phyloP scores from a whole-genome alignment of 2,113 vertebrate species.

The Theristicus caerulescens region DNA sequence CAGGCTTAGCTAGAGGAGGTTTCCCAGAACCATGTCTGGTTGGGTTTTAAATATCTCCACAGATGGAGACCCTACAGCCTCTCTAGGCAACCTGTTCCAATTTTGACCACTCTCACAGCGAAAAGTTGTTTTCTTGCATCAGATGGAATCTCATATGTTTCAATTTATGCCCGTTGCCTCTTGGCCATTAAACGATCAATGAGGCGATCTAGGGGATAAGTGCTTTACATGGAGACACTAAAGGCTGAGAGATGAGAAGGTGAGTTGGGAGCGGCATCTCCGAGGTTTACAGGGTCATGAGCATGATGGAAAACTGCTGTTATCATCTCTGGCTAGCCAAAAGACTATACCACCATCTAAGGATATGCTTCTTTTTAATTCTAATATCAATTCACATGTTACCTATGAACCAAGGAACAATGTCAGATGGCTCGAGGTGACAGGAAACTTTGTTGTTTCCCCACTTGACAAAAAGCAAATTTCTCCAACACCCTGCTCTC shows the following conservation, averaged over 20 bases:
- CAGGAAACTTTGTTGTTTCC: neutral
- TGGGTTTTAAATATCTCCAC: neutral
- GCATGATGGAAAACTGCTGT: neutral
- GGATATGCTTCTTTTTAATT: neutral
- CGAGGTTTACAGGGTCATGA: neutral
- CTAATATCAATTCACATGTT: neutral
- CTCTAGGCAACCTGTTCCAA: neutral
- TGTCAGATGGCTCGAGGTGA: neutral
- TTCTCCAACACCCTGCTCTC: neutral
- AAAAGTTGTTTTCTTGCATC: neutral
- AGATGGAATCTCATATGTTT: neutral
- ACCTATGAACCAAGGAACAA: neutral
- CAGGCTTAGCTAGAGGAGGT: neutral
- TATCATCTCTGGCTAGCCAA: neutral
- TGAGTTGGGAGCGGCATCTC: neutral
- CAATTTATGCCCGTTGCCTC: neutral
- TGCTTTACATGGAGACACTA: neutral
- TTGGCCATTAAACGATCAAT: accelerated
- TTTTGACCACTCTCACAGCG: neutral
- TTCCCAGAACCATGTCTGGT: neutral
- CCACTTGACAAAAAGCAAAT: neutral
- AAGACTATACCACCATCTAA: neutral
- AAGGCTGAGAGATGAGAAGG: neutral
- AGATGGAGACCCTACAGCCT: neutral
- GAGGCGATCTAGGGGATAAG: neutral